These are phyloP conservation scores for Indicator indicator DNA, from an alignment of 2,113 vertebrate species.

Conservation along the genomic window DNA sequence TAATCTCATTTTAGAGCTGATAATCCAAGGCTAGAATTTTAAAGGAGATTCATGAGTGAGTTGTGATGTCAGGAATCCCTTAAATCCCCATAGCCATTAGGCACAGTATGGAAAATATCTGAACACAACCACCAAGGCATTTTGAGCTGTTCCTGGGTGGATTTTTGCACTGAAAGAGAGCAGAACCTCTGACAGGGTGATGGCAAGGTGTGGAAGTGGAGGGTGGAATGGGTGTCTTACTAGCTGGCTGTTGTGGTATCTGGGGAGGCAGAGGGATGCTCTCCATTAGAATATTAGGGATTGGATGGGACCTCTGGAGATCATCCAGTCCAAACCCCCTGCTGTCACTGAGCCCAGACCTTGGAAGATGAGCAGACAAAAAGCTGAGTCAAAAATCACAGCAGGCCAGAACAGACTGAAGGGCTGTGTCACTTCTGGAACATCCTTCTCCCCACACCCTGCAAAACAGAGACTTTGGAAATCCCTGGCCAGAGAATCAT, in stretches of 20 bases:
- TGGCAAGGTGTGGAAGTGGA: not conserved
- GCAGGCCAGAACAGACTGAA: not conserved
- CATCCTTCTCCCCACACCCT: not conserved
- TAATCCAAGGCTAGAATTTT: not conserved
- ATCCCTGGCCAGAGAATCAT: not conserved
- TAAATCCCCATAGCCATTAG: not conserved
- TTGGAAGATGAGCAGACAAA: not conserved
- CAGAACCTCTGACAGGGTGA: not conserved
- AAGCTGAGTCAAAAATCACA: not conserved
- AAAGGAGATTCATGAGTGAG: not conserved
- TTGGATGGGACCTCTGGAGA: too few species aligned
- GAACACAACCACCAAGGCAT: not conserved
- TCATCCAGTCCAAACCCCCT: too few species aligned
- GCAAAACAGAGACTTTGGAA: not conserved
- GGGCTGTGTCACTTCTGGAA: not conserved
- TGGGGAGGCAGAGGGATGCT: not conserved
- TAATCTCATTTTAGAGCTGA: not conserved
- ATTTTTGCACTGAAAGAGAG: not conserved
- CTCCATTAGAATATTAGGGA: too few species aligned
- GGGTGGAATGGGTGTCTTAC: accelerated
- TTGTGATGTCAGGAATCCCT: not conserved
- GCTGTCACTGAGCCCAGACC: not conserved
- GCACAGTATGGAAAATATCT: not conserved
- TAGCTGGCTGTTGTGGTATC: not conserved
- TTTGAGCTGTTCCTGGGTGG: not conserved